Base-by-base conservation (phyloP, 2,113 vertebrate genomes). In the Agapornis roseicollis region DNA sequence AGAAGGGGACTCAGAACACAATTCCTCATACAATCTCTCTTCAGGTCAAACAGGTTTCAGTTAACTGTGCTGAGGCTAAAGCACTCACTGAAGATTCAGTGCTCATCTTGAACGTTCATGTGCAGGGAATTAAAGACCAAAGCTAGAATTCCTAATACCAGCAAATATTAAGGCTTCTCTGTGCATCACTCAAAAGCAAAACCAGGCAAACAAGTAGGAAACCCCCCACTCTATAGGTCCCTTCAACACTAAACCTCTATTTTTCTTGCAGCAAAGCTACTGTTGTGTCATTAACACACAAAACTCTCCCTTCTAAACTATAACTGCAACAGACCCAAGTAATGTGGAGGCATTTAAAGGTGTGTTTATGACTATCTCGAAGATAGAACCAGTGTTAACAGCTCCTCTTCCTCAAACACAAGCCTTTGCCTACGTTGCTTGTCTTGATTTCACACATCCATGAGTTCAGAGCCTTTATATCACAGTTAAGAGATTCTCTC, bases 311-410 rank as follows among this genome's bases (percentile, higher is more conserved):
- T 8, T 8, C 4, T 15, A 28, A 53, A 14, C 28, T 46, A 35
- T 9, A 25, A 73, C n/a, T 35, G 10, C 0, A 0, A 39, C 4
- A 10, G 37, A 33, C 25, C 39, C 17, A 4, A 52, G 8, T 19
- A 41, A n/a, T 0, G 0, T 3, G 16, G 29, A 44, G 35, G 13
- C 27, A 20, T n/a, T 71, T 12, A 37, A 53, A 58, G 33, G 58
- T 0, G 0, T 35, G 4, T 68, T 93, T 31, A 23, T 9, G 6
- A 37, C 22, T 13, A 27, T 13, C 13, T 37, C 46, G 13, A 78
- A 80, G 55, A 70, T 33, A 83, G 19, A 44, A 29, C 8, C 5
- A 2, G n/a, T 31, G 8, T 28, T 39, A 11, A 35, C 3, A 33
- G 47, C 49, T 77, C 19, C 74, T 79, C 31, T 58, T 68, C 61